These are phyloP conservation scores for Macrophya annulata DNA, from an alignment of 2,888 invertebrate genomes.

Conservation along the genomic window DNA sequence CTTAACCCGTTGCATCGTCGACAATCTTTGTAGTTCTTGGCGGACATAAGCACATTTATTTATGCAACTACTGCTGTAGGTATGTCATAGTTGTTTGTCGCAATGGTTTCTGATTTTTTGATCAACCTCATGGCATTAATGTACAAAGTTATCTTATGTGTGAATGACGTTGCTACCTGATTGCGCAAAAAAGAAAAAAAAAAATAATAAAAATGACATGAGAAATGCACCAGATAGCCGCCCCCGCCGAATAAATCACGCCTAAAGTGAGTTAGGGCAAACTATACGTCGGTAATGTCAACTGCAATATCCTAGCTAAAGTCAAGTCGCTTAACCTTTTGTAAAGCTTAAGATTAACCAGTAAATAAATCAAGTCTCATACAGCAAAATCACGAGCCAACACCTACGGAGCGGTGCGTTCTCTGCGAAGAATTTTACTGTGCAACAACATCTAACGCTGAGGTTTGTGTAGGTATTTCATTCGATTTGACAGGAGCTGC, in stretches of 20 bases:
- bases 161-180: constrained; percentile 38
- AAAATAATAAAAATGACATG: neutral
- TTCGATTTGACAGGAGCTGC: constrained; percentile 48
- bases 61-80: neutral
- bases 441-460: neutral
- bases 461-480: constrained; percentile 39
- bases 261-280: constrained; percentile 23
- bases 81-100: neutral
- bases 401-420: constrained; percentile 30
- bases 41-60: constrained; percentile 9
- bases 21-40: constrained; percentile 31
- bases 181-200: neutral
- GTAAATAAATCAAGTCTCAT: constrained; percentile 41
- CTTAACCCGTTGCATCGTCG: constrained; percentile 45
- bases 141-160: neutral
- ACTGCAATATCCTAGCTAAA: constrained; percentile 7
- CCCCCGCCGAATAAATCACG: constrained; percentile 32
- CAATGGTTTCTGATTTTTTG: constrained; percentile 7
- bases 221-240: constrained; percentile 35
- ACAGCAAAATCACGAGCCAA: neutral
- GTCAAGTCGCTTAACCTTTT: constrained; percentile 52
- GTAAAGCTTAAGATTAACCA: constrained; percentile 45
- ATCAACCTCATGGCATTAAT: neutral
- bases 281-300: constrained; percentile 31
- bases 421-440: neutral